A percentile compares a stretch with the other conserved stretches of the same genome.
Evolutionary conservation across 2,888 invertebrate genomes (phyloP).

Genomic region (Eilema sororculum): DNA sequence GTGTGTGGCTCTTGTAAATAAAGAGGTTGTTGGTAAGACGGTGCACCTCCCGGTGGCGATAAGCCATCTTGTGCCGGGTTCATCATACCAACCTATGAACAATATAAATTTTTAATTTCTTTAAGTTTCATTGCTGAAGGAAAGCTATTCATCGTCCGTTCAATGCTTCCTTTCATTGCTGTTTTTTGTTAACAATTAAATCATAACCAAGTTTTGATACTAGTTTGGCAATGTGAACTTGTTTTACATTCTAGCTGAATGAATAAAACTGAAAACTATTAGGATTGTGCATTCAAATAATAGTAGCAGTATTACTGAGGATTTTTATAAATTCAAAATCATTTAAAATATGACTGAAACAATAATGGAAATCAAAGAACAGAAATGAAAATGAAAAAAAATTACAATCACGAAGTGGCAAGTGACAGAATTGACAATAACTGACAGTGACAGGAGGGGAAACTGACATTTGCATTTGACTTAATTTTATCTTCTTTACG

Average conservation of each 20-base stretch:
- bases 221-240: neutral
- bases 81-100: conserved; percentile 86
- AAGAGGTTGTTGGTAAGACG: conserved; percentile 90
- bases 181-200: conserved; percentile 4
- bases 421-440: neutral
- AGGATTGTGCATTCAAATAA: neutral
- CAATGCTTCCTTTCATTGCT: neutral
- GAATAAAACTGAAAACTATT: neutral
- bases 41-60: conserved; percentile 87
- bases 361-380: neutral
- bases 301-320: neutral
- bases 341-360: no score
- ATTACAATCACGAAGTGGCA: neutral
- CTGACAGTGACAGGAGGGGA: no score
- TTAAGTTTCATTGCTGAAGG: neutral
- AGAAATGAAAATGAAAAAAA: neutral
- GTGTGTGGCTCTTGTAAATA: conserved; percentile 88
- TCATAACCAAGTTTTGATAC: neutral
- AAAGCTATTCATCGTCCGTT: neutral
- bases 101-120: conserved; percentile 21
- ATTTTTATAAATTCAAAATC: neutral
- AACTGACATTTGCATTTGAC: no score
- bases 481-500: no score
- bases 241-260: neutral
- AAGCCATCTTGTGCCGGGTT: conserved; percentile 88